phyloP scores from a whole-genome alignment of 2,888 invertebrate genomes.

The Torymus texanus region DNA sequence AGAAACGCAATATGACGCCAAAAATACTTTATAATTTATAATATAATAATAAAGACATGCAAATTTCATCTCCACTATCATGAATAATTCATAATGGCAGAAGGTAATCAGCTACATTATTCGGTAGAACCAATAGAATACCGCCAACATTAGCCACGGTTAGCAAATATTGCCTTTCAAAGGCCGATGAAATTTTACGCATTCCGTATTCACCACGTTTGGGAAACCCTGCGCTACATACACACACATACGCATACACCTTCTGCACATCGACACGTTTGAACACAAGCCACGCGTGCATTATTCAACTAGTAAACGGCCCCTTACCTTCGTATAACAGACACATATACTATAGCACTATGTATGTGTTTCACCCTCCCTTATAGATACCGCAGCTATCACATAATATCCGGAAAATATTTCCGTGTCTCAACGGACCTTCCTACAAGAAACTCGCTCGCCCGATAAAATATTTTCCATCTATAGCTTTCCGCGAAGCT shows the following conservation, averaged over 20 bases:
- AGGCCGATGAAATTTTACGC: neutral
- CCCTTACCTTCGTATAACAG: neutral
- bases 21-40: too few relatives aligned
- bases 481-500: neutral
- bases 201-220: neutral
- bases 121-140: neutral
- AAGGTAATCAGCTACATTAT: slow-evolving; percentile 12
- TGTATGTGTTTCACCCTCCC: neutral
- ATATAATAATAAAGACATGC: too few relatives aligned
- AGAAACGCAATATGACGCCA: too few relatives aligned
- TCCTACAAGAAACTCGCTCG: neutral
- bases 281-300: neutral
- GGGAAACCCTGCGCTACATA: neutral
- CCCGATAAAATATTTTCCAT: slow-evolving; percentile 42
- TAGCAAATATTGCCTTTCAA: slow-evolving; percentile 8
- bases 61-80: neutral
- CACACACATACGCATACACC: too few relatives aligned
- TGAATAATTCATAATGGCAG: slow-evolving; percentile 10
- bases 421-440: slow-evolving; percentile 13
- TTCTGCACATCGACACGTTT: too few relatives aligned
- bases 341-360: too few relatives aligned
- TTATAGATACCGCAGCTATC: neutral
- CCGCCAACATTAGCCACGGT: neutral
- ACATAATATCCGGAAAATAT: slow-evolving; percentile 21
- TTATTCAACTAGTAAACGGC: slow-evolving; percentile 26